Percentiles rank a stretch among this genome's conserved stretches.
Conservation (phyloP, 1,140 invertebrate genomes). For the Pachyrhynchus sulphureomaculatus region DNA sequence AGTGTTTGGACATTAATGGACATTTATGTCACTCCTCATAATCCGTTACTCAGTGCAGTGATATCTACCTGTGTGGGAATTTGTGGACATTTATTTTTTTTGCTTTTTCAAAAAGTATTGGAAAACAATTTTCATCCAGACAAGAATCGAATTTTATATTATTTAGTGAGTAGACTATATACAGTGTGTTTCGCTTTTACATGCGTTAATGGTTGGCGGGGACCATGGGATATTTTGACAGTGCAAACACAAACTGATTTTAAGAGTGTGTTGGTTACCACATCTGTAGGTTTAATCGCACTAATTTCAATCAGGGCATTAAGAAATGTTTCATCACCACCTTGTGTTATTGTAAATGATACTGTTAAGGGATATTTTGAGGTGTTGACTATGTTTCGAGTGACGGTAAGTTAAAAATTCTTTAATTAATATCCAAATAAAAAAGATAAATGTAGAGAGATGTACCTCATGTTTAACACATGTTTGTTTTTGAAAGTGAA, state of each 20-base stretch:
- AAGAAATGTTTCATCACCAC: constrained; percentile 78
- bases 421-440: neutral
- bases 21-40: constrained; percentile 64
- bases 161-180: constrained; percentile 71
- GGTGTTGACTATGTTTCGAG: constrained; percentile 79
- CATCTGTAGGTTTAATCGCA: constrained; percentile 63
- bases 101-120: constrained; percentile 64
- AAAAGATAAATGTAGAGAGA: constrained; percentile 1
- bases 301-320: constrained; percentile 66
- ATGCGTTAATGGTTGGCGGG: constrained; percentile 83
- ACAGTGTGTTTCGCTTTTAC: constrained; percentile 73
- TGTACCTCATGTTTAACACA: too few relatives aligned
- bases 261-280: constrained; percentile 60
- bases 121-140: constrained; percentile 65
- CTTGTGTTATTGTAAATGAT: constrained; percentile 74
- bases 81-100: constrained; percentile 66
- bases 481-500: too few relatives aligned
- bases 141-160: constrained; percentile 66
- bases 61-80: constrained; percentile 70
- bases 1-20: constrained; percentile 82
- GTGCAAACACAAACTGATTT: constrained; percentile 63
- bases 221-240: constrained; percentile 76
- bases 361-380: constrained; percentile 74
- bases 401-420: constrained; percentile 59
- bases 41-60: constrained; percentile 60